A percentile compares a stretch with the other conserved stretches of the same genome.
Evolutionary conservation across 1,140 invertebrate species (phyloP).

Genomic region (Tenebrio molitor): DNA sequence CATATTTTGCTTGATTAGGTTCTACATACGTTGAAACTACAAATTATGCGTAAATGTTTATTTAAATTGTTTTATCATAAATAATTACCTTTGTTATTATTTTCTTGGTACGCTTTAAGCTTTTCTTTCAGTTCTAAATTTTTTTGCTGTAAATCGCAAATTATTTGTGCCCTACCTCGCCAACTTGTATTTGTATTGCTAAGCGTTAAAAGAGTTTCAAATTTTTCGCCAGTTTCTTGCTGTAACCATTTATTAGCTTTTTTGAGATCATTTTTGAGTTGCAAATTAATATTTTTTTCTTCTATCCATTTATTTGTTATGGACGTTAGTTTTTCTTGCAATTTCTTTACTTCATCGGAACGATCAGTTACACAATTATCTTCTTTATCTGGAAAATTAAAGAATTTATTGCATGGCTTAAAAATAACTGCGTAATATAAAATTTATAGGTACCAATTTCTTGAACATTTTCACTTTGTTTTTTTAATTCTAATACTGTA

Average conservation of each 20-base stretch:
- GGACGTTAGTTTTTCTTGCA: slow-evolving; percentile 72
- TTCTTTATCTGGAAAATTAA: slow-evolving; percentile 10
- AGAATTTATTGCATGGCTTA: no score
- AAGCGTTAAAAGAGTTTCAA: slow-evolving; percentile 56
- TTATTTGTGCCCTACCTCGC: slow-evolving; percentile 81
- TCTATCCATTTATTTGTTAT: slow-evolving; percentile 77
- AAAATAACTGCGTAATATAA: background rate
- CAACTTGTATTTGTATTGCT: slow-evolving; percentile 66
- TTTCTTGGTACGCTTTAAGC: slow-evolving; percentile 62
- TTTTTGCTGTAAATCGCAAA: slow-evolving; percentile 75
- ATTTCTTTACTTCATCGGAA: slow-evolving; percentile 69
- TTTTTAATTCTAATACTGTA: slow-evolving; percentile 58
- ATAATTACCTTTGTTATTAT: slow-evolving; percentile 46
- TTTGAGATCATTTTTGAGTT: slow-evolving; percentile 75
- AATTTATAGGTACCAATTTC: background rate
- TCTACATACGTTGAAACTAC: background rate
- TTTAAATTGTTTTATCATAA: slow-evolving; percentile 5
- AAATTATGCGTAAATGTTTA: background rate
- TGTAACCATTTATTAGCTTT: slow-evolving; percentile 75
- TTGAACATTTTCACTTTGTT: slow-evolving; percentile 27
- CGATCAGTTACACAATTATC: slow-evolving; percentile 44
- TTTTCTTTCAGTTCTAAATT: slow-evolving; percentile 74
- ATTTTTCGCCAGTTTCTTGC: slow-evolving; percentile 76
- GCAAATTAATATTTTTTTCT: slow-evolving; percentile 74
- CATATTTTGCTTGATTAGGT: slow-evolving; percentile 27